Evolutionary conservation across 2,888 invertebrate genomes (phyloP), one percentile per base, ranked within the genome.

Genomic region (Oxystoma pomonae): DNA sequence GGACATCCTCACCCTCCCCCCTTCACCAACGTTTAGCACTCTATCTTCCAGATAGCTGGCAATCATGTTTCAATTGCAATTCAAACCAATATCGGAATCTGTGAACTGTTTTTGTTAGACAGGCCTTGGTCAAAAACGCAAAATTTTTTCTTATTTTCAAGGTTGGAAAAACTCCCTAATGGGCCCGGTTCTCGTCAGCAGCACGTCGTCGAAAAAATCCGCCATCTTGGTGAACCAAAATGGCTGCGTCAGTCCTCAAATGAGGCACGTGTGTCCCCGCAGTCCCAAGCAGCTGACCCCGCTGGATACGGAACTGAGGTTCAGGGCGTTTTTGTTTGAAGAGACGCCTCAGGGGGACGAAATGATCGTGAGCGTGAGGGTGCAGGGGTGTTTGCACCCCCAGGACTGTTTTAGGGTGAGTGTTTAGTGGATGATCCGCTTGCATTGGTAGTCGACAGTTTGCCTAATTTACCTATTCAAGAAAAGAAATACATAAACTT

Each of bases 321-420:
- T 59, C 35, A 80, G 84, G 58, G 85, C 85, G 0, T 83, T 86
- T 53, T 82, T 85, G 80, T 86, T 87, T 70, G 84, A 86, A 65
- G 85, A 83, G 16, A 84, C 85, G 81, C 79, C 77, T 18, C 83
- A 83, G 68, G 84, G 83, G 1, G 86, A 86, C 62, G 83, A 84
- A 69, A 80, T 86, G 75, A 75, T 84, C 1, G 75, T 87, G 67
- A 83, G 82, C 55, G 83, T 86, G 65, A 81, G 82, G 65, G 80
- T 86, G 65, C 78, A 81, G 0, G 87, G 83, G 0, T 87, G 86
- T 66, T 65, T 86, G 53, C 83, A 84, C 62, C 75, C 80, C 1
- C 76, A 76, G 1, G 86, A 86, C 69, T 86, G 86, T 69, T 74
- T 77, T 62, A 73, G 80, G 71, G 77, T 76, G 71, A 70, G 71